Percentiles rank a stretch among this genome's conserved stretches.
Conservation (phyloP, 2,888 invertebrate genomes). For the Cerceris ruficornis region DNA sequence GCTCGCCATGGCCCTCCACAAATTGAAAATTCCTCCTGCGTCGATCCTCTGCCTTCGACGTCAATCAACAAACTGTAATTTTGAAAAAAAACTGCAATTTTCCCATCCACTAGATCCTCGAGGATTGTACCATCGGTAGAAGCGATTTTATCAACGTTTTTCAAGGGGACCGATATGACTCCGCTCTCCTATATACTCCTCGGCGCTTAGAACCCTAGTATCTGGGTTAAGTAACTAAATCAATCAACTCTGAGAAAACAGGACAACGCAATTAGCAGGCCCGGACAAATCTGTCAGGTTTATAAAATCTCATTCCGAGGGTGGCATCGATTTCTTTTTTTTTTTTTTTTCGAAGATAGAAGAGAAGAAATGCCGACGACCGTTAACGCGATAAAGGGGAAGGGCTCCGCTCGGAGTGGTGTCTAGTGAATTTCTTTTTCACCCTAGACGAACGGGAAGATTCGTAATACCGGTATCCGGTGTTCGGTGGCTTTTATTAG, state of each 20-base stretch:
- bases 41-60: too few relatives aligned
- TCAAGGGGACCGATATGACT: slow-evolving; percentile 20
- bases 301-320: slow-evolving; percentile 22
- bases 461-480: not conserved
- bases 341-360: not conserved
- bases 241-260: slow-evolving; percentile 55
- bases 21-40: too few relatives aligned
- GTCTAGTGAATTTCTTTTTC: not conserved
- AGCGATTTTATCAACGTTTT: too few relatives aligned
- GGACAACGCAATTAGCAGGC: slow-evolving; percentile 56
- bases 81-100: too few relatives aligned
- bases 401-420: not conserved
- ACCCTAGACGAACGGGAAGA: not conserved
- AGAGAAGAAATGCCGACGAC: not conserved
- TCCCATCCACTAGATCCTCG: too few relatives aligned
- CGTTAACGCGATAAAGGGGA: slow-evolving; percentile 4
- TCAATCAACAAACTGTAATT: too few relatives aligned
- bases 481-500: slow-evolving; percentile 8
- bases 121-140: too few relatives aligned
- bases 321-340: not conserved
- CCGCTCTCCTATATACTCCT: slow-evolving; percentile 2
- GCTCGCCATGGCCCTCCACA: too few relatives aligned
- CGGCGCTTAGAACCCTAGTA: slow-evolving; percentile 28
- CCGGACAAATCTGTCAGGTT: slow-evolving; percentile 35
- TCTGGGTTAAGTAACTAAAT: slow-evolving; percentile 62